Base-by-base conservation (phyloP, 2,888 invertebrate genomes). In the Trachelus iudaicus region DNA sequence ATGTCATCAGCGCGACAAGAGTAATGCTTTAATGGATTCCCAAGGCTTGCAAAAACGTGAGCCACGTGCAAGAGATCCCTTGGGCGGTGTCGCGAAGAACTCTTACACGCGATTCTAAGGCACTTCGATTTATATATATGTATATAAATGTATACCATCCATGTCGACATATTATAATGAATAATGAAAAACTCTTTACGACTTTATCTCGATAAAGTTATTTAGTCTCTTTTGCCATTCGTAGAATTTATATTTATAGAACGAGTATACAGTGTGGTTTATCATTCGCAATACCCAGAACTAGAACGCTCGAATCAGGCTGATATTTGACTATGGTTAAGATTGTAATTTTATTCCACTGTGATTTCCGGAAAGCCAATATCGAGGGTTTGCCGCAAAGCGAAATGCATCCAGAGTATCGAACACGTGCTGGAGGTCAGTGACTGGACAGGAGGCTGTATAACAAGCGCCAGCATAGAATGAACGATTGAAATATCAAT, bases 1-100 rank as follows among this genome's bases (percentile, higher is more conserved):
- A 23, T 23, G 56, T 56, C 56, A 9, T 23, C 23, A 56, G 9
- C 9, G 56, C 56, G 23, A 23, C 23, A 15, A 56, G 68, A 56
- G 77, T 81, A 75, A 68, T 80, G 77, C 77, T 80, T 78, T 79
- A 79, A 80, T 77, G 76, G 81, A 81, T 80, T 82, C 78, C 76
- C 77, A 80, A 80, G 75, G 77, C 80, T 79, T 76, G 75, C 77
- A 79, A 80, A 83, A 83, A 83, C 82, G 79, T 79, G 81, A 81
- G 77, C 74, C 85, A 81, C 83, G 82, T 79, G 81, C 71, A 77
- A 33, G 35, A 23, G 15, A 34, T 33, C 12, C 23, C 71, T 56
- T 23, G 56, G 23, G 9, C 56, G 9, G 9, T 9, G 23, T 9
- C 56, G 23, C 9, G 56, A 2, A 9, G 6, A 56, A 56, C 15